These are phyloP conservation scores for Nasonia longicornis DNA, from an alignment of 1,140 invertebrate species.

Conservation along the genomic window DNA sequence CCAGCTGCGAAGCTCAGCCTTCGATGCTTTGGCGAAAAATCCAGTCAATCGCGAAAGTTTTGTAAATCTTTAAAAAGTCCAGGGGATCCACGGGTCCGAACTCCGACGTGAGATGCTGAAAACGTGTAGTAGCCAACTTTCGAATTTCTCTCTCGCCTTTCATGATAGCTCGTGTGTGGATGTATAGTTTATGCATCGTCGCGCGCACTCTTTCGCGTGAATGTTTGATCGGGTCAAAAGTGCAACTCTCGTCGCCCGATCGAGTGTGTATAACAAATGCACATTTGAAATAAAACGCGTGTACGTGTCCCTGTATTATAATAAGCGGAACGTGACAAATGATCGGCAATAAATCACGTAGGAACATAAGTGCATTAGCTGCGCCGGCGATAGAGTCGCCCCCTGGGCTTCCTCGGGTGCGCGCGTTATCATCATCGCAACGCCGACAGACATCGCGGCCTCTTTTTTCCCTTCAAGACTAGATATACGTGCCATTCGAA, in stretches of 20 bases:
- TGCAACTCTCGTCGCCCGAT: background rate
- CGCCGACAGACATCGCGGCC: no score
- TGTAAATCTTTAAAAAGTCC: conserved; percentile 44
- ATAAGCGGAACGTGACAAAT: conserved; percentile 4
- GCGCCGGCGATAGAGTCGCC: no score
- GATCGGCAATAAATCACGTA: conserved; percentile 28
- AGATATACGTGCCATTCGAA: background rate
- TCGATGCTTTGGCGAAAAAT: conserved; percentile 18
- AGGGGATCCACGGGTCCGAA: background rate
- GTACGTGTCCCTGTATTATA: background rate
- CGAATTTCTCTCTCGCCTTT: background rate
- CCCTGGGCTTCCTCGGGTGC: no score
- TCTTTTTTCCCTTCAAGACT: no score
- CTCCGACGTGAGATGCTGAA: background rate
- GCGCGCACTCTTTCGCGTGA: background rate
- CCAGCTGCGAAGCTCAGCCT: background rate
- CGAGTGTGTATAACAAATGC: no score
- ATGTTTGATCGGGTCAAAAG: background rate
- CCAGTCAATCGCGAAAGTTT: conserved; percentile 36
- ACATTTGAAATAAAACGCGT: background rate
- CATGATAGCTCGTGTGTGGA: background rate
- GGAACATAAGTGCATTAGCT: conserved; percentile 28
- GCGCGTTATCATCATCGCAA: background rate
- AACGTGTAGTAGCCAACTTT: conserved; percentile 3
- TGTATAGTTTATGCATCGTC: background rate